Evolutionary conservation across 1,140 invertebrate species (phyloP).

Genomic region (Rhagoletis pomonella): DNA sequence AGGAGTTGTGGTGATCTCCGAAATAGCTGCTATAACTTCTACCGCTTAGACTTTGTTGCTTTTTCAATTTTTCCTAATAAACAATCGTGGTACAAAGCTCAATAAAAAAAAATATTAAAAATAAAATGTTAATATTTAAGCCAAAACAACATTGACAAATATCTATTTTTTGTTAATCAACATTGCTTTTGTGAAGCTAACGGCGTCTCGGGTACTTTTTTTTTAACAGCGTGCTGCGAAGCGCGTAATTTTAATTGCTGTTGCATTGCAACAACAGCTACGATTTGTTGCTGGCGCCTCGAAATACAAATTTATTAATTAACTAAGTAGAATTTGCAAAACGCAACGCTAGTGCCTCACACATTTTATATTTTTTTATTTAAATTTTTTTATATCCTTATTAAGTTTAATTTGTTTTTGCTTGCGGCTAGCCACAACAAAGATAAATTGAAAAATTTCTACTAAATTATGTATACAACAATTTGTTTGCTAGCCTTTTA

Average conservation of each 20-base stretch:
- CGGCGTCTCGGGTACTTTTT: not conserved
- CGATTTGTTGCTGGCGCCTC: not conserved
- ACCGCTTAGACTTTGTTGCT: too few species aligned
- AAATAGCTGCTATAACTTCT: too few species aligned
- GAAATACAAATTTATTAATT: slow-evolving; percentile 15
- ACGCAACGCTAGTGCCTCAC: not conserved
- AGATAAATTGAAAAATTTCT: not conserved
- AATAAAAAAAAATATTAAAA: too few species aligned
- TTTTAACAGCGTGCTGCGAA: not conserved
- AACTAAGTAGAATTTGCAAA: slow-evolving; percentile 2
- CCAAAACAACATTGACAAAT: too few species aligned
- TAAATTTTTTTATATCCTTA: not conserved
- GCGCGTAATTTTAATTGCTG: slow-evolving; percentile 11
- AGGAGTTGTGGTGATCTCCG: too few species aligned
- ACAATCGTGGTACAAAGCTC: too few species aligned
- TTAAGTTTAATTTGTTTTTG: not conserved
- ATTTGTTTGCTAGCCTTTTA: too few species aligned
- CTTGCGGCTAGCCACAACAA: not conserved
- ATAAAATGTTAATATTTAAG: too few species aligned
- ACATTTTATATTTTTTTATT: not conserved
- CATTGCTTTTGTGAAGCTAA: not conserved
- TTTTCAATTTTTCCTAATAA: too few species aligned
- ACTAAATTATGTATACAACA: too few species aligned
- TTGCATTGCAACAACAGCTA: not conserved
- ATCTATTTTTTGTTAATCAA: not conserved